phyloP scores from a whole-genome alignment of 2,113 vertebrate genomes.

The Columba livia region DNA sequence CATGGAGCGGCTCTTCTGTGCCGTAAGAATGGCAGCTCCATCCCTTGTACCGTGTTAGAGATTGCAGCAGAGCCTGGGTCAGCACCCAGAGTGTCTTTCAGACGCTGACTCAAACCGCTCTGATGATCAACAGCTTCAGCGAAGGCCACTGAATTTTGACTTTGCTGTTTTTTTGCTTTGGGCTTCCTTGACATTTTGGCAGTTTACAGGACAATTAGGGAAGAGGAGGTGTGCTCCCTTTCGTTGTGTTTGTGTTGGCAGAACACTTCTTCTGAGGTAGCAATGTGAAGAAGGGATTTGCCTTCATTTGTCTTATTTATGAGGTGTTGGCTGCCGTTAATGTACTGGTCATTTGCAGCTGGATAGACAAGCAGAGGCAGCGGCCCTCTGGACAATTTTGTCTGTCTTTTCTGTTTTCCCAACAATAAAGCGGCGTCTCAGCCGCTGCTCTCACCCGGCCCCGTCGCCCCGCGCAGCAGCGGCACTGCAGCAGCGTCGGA shows the following conservation, averaged over 20 bases:
- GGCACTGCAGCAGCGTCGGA: fast-evolving
- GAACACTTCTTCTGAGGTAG: background rate
- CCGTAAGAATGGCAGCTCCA: fast-evolving
- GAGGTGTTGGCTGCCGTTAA: background rate
- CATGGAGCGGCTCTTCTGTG: background rate
- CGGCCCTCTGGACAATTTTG: background rate
- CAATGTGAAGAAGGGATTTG: background rate
- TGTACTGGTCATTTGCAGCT: background rate
- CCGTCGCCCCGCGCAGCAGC: background rate
- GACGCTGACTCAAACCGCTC: fast-evolving
- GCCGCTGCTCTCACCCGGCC: background rate
- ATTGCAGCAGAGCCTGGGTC: background rate
- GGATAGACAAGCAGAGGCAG: background rate
- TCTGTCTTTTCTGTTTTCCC: background rate
- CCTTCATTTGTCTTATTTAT: background rate
- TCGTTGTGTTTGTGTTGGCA: background rate
- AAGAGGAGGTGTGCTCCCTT: background rate
- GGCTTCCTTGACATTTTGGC: background rate
- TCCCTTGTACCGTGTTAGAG: background rate
- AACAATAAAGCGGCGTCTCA: background rate
- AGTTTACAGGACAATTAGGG: background rate
- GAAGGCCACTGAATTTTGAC: fast-evolving
- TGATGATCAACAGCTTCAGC: background rate
- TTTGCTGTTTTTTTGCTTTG: background rate
- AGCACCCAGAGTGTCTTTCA: background rate